Evolutionary conservation across 2,797 vertebrate species (phyloP).

Genomic region (Poeciliopsis gracilis): DNA sequence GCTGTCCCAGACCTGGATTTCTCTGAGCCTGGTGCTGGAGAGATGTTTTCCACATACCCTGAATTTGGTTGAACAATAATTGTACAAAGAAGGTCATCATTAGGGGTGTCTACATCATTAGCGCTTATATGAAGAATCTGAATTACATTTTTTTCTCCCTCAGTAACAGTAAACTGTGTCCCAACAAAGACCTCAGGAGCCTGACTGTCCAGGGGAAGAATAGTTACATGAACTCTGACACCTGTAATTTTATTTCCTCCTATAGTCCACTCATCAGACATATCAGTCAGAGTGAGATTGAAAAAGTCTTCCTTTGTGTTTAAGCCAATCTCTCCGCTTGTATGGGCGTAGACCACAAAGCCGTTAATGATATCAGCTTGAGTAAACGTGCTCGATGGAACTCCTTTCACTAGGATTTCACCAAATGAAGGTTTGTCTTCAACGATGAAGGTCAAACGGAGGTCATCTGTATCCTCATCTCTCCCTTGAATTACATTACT

Average conservation of each 20-base stretch:
- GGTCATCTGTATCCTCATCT: slow-evolving; percentile 88
- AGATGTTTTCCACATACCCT: slow-evolving; percentile 95
- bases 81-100: slow-evolving; percentile 92
- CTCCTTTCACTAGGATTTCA: slow-evolving; percentile 87
- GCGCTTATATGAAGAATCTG: slow-evolving; percentile 84
- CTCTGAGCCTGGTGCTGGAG: slow-evolving; percentile 95
- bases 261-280: slow-evolving; percentile 92
- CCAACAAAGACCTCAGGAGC: slow-evolving; percentile 89
- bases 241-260: slow-evolving; percentile 87
- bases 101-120: slow-evolving; percentile 87
- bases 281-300: slow-evolving; percentile 92
- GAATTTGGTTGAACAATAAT: slow-evolving; percentile 91
- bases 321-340: slow-evolving; percentile 89
- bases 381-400: slow-evolving; percentile 86
- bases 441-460: slow-evolving; percentile 91
- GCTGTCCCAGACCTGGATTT: slow-evolving; percentile 92
- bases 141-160: slow-evolving; percentile 88
- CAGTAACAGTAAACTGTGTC: slow-evolving; percentile 83
- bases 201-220: slow-evolving; percentile 93
- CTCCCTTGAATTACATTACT: slow-evolving; percentile 89
- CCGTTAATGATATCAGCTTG: slow-evolving; percentile 94
- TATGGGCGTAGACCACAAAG: slow-evolving; percentile 89
- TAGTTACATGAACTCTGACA: slow-evolving; percentile 91
- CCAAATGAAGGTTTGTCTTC: slow-evolving; percentile 87
- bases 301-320: slow-evolving; percentile 89